A percentile compares a stretch with the other conserved stretches of the same genome.
phyloP scores from a whole-genome alignment of 2,113 vertebrate species.

The Neopipo cinnamomea region DNA sequence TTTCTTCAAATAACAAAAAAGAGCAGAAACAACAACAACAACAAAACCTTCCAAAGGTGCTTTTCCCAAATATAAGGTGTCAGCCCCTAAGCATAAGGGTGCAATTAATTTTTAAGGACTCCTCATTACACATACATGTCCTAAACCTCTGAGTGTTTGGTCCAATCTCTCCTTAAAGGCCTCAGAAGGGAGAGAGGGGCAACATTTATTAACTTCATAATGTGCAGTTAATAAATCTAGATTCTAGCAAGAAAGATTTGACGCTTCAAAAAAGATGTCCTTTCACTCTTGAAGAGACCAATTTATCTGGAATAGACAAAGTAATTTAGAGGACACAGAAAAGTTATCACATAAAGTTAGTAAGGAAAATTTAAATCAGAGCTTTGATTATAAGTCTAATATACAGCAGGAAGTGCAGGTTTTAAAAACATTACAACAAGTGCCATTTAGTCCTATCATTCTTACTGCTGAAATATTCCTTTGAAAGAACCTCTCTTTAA shows the following conservation, averaged over 20 bases:
- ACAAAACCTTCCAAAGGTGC: not conserved
- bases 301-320: constrained; percentile 29
- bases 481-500: not conserved
- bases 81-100: not conserved
- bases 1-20: not conserved
- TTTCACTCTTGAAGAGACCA: constrained; percentile 15
- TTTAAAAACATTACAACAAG: constrained; percentile 1
- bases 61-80: not conserved
- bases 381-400: not conserved
- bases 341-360: constrained; percentile 2
- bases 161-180: not conserved
- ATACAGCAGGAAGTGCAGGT: not conserved
- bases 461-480: not conserved
- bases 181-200: not conserved
- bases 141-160: not conserved
- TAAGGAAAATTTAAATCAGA: constrained; percentile 11
- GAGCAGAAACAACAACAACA: not conserved
- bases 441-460: not conserved
- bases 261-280: constrained; percentile 22
- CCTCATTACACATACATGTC: not conserved
- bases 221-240: constrained; percentile 26
- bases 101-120: not conserved
- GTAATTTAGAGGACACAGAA: constrained; percentile 23
- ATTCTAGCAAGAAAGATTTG: not conserved
- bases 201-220: constrained; percentile 8